Conservation (phyloP, 2,888 invertebrate species). For the Brenthis ino region DNA sequence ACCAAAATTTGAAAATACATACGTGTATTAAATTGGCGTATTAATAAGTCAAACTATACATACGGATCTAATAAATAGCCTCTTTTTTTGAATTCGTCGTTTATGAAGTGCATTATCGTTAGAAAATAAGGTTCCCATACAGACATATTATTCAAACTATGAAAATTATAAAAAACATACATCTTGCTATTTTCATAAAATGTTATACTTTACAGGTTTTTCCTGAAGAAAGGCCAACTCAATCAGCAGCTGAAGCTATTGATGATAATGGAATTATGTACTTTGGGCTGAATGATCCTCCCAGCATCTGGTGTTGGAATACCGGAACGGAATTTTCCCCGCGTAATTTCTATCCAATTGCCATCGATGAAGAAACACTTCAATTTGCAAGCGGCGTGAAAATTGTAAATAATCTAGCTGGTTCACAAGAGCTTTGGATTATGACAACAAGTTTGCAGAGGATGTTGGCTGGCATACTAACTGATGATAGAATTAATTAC, state of each 20-base stretch:
- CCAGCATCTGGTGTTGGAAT: slow-evolving; percentile 89
- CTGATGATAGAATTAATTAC: slow-evolving; percentile 83
- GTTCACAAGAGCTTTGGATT: slow-evolving; percentile 85
- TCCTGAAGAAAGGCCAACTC: slow-evolving; percentile 82
- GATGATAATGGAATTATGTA: slow-evolving; percentile 87
- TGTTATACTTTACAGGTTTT: slow-evolving; percentile 63
- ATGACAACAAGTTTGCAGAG: slow-evolving; percentile 87
- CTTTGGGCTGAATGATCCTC: slow-evolving; percentile 86
- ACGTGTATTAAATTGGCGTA: too few species aligned
- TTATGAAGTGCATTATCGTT: too few species aligned
- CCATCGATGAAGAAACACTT: slow-evolving; percentile 81
- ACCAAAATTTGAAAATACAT: too few species aligned
- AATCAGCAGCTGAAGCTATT: slow-evolving; percentile 88
- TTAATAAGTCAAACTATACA: too few species aligned
- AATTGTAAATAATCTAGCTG: slow-evolving; percentile 80
- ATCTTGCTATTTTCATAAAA: neutral
- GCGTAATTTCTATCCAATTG: slow-evolving; percentile 79
- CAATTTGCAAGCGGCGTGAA: slow-evolving; percentile 90
- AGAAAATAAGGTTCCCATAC: too few species aligned
- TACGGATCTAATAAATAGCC: too few species aligned
- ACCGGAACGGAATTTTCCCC: slow-evolving; percentile 82
- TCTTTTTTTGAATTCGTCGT: too few species aligned
- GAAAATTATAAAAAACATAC: neutral
- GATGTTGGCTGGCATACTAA: slow-evolving; percentile 82
- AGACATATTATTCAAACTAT: too few species aligned